Evolutionary conservation across 1,140 invertebrate genomes (phyloP).

Genomic region (Saccostrea cuccullata): DNA sequence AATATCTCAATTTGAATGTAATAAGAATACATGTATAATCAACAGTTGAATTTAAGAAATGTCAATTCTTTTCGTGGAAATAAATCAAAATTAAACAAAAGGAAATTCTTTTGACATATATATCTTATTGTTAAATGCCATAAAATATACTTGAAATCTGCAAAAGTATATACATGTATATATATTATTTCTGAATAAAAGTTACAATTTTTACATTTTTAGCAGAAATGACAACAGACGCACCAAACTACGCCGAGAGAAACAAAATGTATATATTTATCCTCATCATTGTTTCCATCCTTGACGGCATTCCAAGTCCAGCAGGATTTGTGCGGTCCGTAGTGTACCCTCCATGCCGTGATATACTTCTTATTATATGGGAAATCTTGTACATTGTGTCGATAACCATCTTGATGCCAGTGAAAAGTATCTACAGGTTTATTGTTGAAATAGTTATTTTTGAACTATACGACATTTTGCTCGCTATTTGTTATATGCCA

Average conservation of each 20-base stretch:
- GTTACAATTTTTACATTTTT: neutral
- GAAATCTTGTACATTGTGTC: neutral
- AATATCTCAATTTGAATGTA: neutral
- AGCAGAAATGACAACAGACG: neutral
- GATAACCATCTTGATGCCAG: neutral
- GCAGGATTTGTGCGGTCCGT: neutral
- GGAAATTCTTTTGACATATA: too few relatives aligned
- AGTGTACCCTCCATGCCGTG: neutral
- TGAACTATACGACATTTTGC: slow-evolving; percentile 9
- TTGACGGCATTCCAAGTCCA: neutral
- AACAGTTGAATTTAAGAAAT: neutral
- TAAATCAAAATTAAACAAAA: too few relatives aligned
- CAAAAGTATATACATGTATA: neutral
- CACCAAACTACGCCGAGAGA: neutral
- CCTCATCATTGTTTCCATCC: neutral
- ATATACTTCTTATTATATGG: neutral
- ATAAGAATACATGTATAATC: too few relatives aligned
- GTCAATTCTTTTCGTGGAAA: neutral
- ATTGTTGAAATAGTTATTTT: neutral
- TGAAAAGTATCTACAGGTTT: neutral
- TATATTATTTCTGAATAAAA: neutral
- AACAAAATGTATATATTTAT: neutral
- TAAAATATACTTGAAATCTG: neutral
- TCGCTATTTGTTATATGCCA: slow-evolving; percentile 13
- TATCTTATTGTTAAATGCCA: too few relatives aligned